Percentiles rank a stretch among this genome's conserved stretches.
phyloP scores from a whole-genome alignment of 2,797 vertebrate species.

The Neoniphon sammara region DNA sequence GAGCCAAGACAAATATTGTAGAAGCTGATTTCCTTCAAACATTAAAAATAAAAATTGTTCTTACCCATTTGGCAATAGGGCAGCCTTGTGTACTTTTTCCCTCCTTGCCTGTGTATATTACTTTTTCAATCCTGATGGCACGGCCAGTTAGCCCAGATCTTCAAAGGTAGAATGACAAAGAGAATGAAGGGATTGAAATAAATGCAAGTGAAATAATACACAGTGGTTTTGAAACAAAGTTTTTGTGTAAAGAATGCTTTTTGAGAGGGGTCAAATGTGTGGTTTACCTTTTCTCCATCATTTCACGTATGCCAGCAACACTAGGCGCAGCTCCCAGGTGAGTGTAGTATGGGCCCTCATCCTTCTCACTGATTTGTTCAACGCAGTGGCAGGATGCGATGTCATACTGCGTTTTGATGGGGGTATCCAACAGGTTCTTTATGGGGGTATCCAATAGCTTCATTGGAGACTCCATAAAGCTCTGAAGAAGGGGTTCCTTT shows the following conservation, averaged over 20 bases:
- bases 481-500: constrained; percentile 90
- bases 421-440: constrained; percentile 95
- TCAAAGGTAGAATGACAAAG: constrained; percentile 37
- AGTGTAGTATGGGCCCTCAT: constrained; percentile 99
- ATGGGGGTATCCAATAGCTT: constrained; percentile 93
- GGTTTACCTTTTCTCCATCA: constrained; percentile 95
- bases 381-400: constrained; percentile 97
- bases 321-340: constrained; percentile 96
- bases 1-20: background rate
- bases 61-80: constrained; percentile 99
- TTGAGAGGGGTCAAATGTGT: constrained; percentile 8
- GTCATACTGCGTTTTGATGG: constrained; percentile 97
- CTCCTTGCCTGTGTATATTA: constrained; percentile 98
- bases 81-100: constrained; percentile 99
- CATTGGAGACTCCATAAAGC: constrained; percentile 94
- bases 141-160: constrained; percentile 93
- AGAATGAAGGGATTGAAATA: constrained; percentile 22
- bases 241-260: background rate
- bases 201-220: constrained; percentile 10
- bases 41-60: constrained; percentile 39
- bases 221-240: constrained; percentile 6
- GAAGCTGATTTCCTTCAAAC: constrained; percentile 4
- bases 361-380: constrained; percentile 99
- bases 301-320: constrained; percentile 92
- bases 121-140: constrained; percentile 96